Conservation (phyloP, 2,113 vertebrate genomes). For the Pteruthius melanotis region DNA sequence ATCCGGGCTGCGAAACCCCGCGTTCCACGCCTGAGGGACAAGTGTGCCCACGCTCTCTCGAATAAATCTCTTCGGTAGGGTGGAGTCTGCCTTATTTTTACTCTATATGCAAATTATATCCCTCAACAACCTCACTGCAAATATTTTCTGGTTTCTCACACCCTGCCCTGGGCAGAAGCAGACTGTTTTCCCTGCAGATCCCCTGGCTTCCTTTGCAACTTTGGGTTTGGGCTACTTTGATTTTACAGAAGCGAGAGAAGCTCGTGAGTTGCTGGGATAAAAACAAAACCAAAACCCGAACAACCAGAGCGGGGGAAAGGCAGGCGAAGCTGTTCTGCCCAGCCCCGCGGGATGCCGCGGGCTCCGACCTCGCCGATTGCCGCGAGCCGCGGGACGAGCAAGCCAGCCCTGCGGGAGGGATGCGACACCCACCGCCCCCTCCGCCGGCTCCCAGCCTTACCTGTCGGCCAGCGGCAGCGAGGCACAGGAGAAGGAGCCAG, state of each 20-base stretch:
- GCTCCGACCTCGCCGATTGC: background rate
- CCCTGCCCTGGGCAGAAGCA: background rate
- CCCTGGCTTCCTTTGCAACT: background rate
- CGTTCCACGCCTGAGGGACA: background rate
- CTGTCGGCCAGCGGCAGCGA: slow-evolving; percentile 10
- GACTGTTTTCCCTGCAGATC: background rate
- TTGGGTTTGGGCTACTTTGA: background rate
- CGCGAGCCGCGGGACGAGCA: background rate
- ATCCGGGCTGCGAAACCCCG: fast-evolving
- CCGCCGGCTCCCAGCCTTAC: background rate
- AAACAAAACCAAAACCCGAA: background rate
- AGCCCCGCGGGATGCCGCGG: background rate
- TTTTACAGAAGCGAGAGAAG: background rate
- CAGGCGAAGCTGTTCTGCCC: background rate
- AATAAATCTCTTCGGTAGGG: background rate
- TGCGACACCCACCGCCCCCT: background rate
- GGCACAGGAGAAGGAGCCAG: slow-evolving; percentile 32
- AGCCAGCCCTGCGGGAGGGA: background rate
- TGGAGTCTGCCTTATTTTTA: slow-evolving; percentile 43
- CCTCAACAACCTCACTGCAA: background rate
- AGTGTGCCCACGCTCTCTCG: background rate
- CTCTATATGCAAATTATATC: slow-evolving; percentile 35
- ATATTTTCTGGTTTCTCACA: slow-evolving; percentile 30
- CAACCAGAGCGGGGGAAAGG: background rate
- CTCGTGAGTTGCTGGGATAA: background rate